Percentiles rank a stretch among this genome's conserved stretches.
Conservation (phyloP, 2,888 invertebrate genomes). For the Drosophila anomalata region DNA sequence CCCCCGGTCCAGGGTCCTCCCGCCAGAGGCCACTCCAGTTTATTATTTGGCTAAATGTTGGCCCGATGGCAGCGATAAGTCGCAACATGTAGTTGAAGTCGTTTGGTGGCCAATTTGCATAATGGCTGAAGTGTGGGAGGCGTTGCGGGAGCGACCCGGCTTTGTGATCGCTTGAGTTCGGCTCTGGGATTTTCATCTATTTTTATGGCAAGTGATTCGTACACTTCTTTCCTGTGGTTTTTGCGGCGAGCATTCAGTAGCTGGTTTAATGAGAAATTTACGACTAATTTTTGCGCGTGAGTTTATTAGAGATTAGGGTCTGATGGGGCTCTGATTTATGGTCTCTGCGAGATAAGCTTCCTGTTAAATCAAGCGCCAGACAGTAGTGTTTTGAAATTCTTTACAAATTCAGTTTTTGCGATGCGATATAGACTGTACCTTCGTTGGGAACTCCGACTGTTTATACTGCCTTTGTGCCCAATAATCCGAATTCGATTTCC, state of each 20-base stretch:
- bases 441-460: background rate
- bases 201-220: conserved; percentile 32
- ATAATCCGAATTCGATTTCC: conserved; percentile 17
- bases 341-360: background rate
- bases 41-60: conserved; percentile 64
- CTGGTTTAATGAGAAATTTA: conserved; percentile 26
- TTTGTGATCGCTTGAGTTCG: conserved; percentile 40
- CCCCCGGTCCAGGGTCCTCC: background rate
- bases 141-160: conserved; percentile 1
- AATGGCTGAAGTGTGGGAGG: conserved; percentile 45
- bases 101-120: conserved; percentile 66
- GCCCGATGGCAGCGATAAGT: conserved; percentile 60
- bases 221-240: conserved; percentile 24
- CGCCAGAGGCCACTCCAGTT: conserved; percentile 47
- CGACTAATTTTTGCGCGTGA: conserved; percentile 13
- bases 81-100: conserved; percentile 58
- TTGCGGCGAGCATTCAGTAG: conserved; percentile 36
- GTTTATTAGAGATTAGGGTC: conserved; percentile 5
- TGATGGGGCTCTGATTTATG: conserved; percentile 25
- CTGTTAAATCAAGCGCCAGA: background rate
- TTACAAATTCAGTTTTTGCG: background rate
- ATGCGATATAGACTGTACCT: background rate
- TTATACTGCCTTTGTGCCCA: background rate
- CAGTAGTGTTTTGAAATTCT: background rate
- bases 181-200: conserved; percentile 22